Conservation (phyloP, 2,113 vertebrate genomes). For the Lepisosteus oculatus region DNA sequence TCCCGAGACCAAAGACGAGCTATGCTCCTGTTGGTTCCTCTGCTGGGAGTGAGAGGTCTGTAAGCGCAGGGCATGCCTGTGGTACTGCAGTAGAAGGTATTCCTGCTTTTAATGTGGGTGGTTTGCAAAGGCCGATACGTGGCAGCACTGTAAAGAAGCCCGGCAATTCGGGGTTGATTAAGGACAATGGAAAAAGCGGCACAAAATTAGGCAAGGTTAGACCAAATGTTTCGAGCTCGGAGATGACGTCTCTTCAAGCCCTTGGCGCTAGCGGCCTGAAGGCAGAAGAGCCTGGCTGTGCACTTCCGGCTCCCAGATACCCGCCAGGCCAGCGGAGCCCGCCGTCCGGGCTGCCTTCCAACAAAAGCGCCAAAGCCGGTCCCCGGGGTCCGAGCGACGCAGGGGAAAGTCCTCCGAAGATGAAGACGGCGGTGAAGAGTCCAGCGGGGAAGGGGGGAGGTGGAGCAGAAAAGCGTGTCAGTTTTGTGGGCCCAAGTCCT, state of each 20-base stretch:
- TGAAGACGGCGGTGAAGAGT: conserved; percentile 20
- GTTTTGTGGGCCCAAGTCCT: conserved; percentile 42
- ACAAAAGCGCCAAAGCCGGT: conserved; percentile 24
- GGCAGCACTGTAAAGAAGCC: conserved; percentile 6
- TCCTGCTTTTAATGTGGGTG: conserved; percentile 8
- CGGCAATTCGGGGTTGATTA: background rate
- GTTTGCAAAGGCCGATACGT: background rate
- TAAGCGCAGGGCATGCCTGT: conserved; percentile 29
- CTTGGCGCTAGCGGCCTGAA: background rate
- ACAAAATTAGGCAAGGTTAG: conserved; percentile 24
- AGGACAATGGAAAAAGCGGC: conserved; percentile 8
- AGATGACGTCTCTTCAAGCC: conserved; percentile 14
- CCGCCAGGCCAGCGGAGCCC: conserved; percentile 30
- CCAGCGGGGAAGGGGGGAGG: conserved; percentile 24
- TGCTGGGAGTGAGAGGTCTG: conserved; percentile 31
- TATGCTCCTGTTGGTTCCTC: conserved; percentile 19
- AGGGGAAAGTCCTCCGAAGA: conserved; percentile 10
- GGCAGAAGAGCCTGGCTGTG: conserved; percentile 4
- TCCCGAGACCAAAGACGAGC: conserved; percentile 39
- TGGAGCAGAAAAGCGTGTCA: conserved; percentile 49
- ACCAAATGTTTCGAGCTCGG: conserved; percentile 12
- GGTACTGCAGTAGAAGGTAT: conserved; percentile 16
- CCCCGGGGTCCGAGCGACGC: conserved; percentile 20
- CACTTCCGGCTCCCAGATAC: conserved; percentile 13
- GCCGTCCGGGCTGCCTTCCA: conserved; percentile 18